These are phyloP conservation scores for Drosophila lacteicornis DNA, from an alignment of 1,140 invertebrate species.

Conservation along the genomic window DNA sequence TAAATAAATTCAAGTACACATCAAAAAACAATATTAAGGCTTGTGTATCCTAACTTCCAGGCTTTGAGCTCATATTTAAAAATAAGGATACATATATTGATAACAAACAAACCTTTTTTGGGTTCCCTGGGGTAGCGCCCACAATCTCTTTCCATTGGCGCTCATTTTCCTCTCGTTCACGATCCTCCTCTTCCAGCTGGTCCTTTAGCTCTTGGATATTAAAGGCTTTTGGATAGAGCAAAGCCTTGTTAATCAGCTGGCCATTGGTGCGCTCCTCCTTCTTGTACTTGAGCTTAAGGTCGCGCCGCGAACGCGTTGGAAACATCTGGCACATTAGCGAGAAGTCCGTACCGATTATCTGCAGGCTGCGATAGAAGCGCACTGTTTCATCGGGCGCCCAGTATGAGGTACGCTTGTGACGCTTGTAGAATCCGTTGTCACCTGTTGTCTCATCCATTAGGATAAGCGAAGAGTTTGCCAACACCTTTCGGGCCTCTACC, in stretches of 20 bases:
- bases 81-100: not conserved
- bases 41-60: too few species aligned
- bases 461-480: constrained; percentile 88
- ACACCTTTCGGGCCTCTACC: constrained; percentile 87
- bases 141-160: constrained; percentile 64
- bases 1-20: not conserved
- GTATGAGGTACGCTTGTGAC: constrained; percentile 87
- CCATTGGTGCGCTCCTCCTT: constrained; percentile 85
- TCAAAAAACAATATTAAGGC: too few species aligned
- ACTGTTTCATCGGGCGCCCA: constrained; percentile 91
- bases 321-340: constrained; percentile 94
- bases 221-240: constrained; percentile 85
- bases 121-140: constrained; percentile 31
- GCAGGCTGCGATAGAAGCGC: constrained; percentile 94
- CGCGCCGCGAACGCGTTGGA: constrained; percentile 90
- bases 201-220: constrained; percentile 85
- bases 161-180: constrained; percentile 64
- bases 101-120: constrained; percentile 54
- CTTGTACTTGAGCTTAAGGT: constrained; percentile 90
- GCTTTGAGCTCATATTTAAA: too few species aligned
- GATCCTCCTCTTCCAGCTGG: constrained; percentile 84
- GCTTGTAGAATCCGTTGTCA: constrained; percentile 88
- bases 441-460: constrained; percentile 88
- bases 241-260: constrained; percentile 84
- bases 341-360: constrained; percentile 95